Evolutionary conservation across 2,797 vertebrate species (phyloP).

Genomic region (Sitta carolinensis): DNA sequence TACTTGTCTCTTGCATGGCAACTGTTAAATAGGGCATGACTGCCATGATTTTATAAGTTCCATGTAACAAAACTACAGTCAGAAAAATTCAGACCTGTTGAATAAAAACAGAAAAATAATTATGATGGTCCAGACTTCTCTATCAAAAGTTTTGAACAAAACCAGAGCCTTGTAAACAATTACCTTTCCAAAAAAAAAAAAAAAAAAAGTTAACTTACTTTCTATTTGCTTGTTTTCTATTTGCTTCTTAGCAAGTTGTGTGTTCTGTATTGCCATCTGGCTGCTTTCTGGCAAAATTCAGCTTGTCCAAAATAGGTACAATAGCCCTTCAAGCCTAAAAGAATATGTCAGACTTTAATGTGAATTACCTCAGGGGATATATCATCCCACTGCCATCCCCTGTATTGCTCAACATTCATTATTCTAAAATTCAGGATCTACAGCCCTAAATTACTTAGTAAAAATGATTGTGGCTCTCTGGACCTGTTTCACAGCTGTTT

Average conservation of each 20-base stretch:
- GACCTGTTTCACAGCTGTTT: neutral
- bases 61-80: neutral
- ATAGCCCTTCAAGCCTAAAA: neutral
- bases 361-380: neutral
- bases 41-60: neutral
- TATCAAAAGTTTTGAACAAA: neutral
- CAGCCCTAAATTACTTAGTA: neutral
- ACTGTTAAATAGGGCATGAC: neutral
- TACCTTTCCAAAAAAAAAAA: neutral
- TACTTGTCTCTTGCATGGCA: neutral
- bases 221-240: neutral
- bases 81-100: neutral
- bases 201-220: neutral
- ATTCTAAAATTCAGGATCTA: neutral
- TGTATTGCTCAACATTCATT: neutral
- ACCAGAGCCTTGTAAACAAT: neutral
- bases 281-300: neutral
- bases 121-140: neutral
- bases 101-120: neutral
- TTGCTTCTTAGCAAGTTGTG: neutral
- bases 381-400: no score
- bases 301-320: neutral
- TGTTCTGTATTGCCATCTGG: neutral
- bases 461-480: neutral
- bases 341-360: neutral